Evolutionary conservation across 64 coral and sea anemone species (phyloP).

Genomic region (Hydrozoanthus tunicans): DNA sequence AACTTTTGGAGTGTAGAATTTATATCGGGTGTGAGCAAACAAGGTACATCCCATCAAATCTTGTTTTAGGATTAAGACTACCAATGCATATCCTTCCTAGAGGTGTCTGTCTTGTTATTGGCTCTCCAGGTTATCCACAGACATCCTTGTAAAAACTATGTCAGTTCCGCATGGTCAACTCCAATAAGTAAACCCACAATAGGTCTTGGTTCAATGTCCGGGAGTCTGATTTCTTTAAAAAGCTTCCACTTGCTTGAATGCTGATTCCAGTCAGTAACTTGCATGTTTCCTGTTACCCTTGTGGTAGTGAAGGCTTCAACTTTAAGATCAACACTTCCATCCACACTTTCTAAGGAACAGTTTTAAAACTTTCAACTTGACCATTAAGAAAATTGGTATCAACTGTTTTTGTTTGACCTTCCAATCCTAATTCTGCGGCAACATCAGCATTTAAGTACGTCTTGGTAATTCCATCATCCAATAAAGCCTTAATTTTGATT

Average conservation of each 20-base stretch:
- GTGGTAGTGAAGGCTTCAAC: slow-evolving; percentile 27
- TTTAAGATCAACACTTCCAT: slow-evolving; percentile 13
- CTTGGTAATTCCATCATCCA: slow-evolving; percentile 20
- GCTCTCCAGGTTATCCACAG: slow-evolving; percentile 44
- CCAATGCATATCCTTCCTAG: slow-evolving; percentile 68
- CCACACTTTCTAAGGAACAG: slow-evolving; percentile 47
- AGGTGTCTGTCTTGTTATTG: slow-evolving; percentile 45
- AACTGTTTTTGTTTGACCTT: slow-evolving; percentile 13
- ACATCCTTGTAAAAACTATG: slow-evolving; percentile 63
- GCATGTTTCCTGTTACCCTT: slow-evolving; percentile 60
- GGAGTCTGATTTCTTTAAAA: slow-evolving; percentile 31
- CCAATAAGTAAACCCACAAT: slow-evolving; percentile 68
- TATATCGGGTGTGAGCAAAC: slow-evolving; percentile 24
- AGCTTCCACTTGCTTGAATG: slow-evolving; percentile 46
- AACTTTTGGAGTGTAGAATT: slow-evolving; percentile 54
- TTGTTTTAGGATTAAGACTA: slow-evolving; percentile 25
- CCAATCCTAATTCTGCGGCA: slow-evolving; percentile 25
- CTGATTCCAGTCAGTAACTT: slow-evolving; percentile 10
- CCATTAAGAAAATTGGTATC: slow-evolving; percentile 51
- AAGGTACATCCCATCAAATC: slow-evolving; percentile 41
- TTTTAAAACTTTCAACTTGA: slow-evolving; percentile 51
- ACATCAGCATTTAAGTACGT: slow-evolving; percentile 47
- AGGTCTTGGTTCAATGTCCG: slow-evolving; percentile 16
- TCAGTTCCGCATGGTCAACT: slow-evolving; percentile 49
- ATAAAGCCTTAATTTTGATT: slow-evolving; percentile 39